Base-by-base conservation (phyloP, 2,888 invertebrate genomes). In the Ellobium chinense region DNA sequence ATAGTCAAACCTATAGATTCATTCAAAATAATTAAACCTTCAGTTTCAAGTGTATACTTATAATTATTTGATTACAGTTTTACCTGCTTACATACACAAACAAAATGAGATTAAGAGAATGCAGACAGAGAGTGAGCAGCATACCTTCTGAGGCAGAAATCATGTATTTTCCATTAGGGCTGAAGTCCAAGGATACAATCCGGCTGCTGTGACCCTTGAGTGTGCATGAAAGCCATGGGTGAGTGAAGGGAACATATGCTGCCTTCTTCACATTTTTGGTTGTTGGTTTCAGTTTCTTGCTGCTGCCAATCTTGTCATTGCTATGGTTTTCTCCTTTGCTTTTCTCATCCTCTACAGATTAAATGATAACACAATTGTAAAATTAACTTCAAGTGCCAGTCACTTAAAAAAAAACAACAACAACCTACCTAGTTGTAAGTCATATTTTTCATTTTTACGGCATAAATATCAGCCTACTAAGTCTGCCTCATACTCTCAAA, bases 111-210 rank as follows among this genome's bases (percentile, higher is more conserved):
- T n/a, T n/a, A n/a, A n/a, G n/a, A n/a, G n/a, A n/a, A n/a, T n/a
- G n/a, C n/a, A n/a, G n/a, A n/a, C n/a, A n/a, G n/a, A n/a, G n/a
- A n/a, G n/a, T n/a, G n/a, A n/a, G n/a, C n/a, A n/a, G n/a, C n/a
- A n/a, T 65, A 97, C 97, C 97, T 94, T 96, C 96, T 88, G 96
- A 96, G 91, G 96, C 96, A 82, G 96, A 96, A 83, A 96, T 96
- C 91, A 97, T 94, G 91, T 95, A 97, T 94, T 97, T 97, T 86
- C 96, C 97, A 93, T 97, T 97, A 82, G 95, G 95, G 86, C 97
- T 96, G 92, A 96, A 96, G 91, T 96, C 96, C 93, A 97, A 95
- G 89, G 96, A 95, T 29, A 96, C 93, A 66, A 97, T 95, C 1
- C 81, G 74, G 39, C 95, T 95, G 0, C 96, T 95, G 92, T 97